Percentiles rank a stretch among this genome's conserved stretches.
phyloP scores from a whole-genome alignment of 2,113 vertebrate species.

The Muscicapa adusta region DNA sequence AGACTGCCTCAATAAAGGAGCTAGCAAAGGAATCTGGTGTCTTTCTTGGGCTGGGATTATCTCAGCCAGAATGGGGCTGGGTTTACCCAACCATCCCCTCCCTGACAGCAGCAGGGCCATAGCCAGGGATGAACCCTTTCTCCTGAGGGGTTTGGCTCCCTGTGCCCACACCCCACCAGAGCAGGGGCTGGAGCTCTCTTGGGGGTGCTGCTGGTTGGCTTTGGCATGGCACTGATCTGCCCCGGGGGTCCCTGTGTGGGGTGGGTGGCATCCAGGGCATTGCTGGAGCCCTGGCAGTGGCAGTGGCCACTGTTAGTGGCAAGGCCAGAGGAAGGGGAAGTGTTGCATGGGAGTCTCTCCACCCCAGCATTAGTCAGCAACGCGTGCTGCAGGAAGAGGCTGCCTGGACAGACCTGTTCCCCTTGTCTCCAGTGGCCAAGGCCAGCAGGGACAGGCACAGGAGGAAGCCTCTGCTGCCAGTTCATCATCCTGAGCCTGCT shows the following conservation, averaged over 20 bases:
- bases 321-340: neutral
- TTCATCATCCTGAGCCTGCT: neutral
- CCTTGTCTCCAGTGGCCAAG: neutral
- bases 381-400: neutral
- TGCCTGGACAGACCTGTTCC: slow-evolving; percentile 44
- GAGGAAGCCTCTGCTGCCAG: neutral
- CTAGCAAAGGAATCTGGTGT: neutral
- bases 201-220: neutral
- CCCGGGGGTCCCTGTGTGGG: fast-evolving
- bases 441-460: neutral
- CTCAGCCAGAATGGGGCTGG: neutral
- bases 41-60: neutral
- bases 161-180: neutral
- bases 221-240: fast-evolving
- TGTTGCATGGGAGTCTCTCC: slow-evolving; percentile 8
- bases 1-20: neutral
- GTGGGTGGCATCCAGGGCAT: neutral
- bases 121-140: fast-evolving
- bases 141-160: neutral
- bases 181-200: fast-evolving
- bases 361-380: slow-evolving; percentile 41
- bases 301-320: neutral
- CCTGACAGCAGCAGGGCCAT: neutral
- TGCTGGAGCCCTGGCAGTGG: neutral
- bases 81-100: neutral